These are phyloP conservation scores for Herpailurus yagouaroundi DNA, from an alignment of 2,113 vertebrate genomes.

Conservation along the genomic window DNA sequence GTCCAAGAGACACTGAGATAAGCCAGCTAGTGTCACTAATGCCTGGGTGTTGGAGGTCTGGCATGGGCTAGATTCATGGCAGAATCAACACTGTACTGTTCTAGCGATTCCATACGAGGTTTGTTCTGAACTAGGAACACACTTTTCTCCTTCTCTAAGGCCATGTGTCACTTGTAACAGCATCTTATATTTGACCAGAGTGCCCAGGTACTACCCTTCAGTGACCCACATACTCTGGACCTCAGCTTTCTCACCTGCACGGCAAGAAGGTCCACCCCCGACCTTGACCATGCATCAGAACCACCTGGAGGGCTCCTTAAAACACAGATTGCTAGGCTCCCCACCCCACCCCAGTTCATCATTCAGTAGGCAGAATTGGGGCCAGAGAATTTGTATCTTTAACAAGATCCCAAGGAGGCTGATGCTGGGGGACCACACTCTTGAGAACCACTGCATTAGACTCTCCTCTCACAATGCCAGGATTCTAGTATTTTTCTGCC, in stretches of 20 bases:
- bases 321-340: background rate
- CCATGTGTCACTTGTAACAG: background rate
- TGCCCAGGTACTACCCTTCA: background rate
- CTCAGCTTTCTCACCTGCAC: background rate
- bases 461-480: background rate
- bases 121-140: background rate
- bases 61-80: background rate
- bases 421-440: background rate
- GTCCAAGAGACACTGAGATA: background rate
- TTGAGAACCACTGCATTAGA: background rate
- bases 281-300: background rate
- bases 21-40: background rate
- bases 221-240: background rate
- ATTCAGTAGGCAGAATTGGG: background rate
- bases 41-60: background rate
- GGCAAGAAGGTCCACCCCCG: background rate
- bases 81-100: background rate
- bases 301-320: background rate
- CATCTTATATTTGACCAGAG: background rate
- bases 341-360: background rate
- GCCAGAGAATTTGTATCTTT: background rate
- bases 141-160: constrained; percentile 34
- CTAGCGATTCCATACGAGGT: background rate
- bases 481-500: background rate
- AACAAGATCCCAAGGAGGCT: background rate